These are phyloP conservation scores for Brachionus plicatilis DNA, from an alignment of 1,140 invertebrate species.

Conservation along the genomic window DNA sequence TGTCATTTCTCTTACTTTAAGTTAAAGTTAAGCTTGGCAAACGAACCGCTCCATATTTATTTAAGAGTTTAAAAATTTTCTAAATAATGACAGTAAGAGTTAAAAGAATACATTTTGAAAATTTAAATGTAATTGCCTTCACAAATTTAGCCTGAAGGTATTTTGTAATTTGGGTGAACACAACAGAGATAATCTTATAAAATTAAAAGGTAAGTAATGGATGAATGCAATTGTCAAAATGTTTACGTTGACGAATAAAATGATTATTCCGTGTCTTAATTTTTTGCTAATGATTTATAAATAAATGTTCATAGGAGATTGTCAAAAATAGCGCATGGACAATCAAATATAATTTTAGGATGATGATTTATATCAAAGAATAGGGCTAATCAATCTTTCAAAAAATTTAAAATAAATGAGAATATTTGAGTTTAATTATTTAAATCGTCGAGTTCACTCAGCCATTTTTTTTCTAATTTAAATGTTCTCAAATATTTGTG, in stretches of 20 bases:
- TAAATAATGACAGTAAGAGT: neutral
- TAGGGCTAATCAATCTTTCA: neutral
- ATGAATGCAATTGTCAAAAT: slow-evolving; percentile 14
- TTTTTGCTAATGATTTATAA: slow-evolving; percentile 21
- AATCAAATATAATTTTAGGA: neutral
- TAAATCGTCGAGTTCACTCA: neutral
- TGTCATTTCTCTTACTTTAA: neutral
- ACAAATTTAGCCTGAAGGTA: neutral
- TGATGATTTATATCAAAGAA: neutral
- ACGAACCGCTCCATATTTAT: neutral
- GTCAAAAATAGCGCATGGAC: neutral
- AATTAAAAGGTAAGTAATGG: neutral
- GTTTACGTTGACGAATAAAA: neutral
- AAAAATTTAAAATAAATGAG: neutral
- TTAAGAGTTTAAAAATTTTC: neutral
- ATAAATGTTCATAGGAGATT: slow-evolving; percentile 14
- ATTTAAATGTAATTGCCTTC: neutral
- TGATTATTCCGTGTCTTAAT: slow-evolving; percentile 18
- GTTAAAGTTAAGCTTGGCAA: neutral
- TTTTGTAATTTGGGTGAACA: neutral
- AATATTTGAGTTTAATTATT: neutral
- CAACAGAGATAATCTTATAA: neutral
- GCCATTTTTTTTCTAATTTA: neutral
- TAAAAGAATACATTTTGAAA: neutral
- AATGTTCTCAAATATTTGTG: neutral